Percentiles rank a stretch among this genome's conserved stretches.
phyloP scores from a whole-genome alignment of 2,113 vertebrate genomes.

The Sander lucioperca region DNA sequence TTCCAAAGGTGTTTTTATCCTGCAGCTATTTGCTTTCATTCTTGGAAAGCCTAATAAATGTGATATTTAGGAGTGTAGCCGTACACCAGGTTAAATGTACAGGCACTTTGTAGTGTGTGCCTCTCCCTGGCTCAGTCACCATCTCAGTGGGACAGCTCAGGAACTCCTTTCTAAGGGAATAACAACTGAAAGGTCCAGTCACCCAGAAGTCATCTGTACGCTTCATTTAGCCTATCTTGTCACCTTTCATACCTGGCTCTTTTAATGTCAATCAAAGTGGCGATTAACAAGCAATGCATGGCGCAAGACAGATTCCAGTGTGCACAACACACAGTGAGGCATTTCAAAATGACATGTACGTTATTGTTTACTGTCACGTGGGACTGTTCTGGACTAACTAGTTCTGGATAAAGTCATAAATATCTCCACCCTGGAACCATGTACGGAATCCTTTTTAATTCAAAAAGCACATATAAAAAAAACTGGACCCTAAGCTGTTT shows the following conservation, averaged over 20 bases:
- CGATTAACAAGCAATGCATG: conserved; percentile 19
- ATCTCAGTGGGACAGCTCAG: conserved; percentile 29
- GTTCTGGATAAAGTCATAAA: conserved; percentile 34
- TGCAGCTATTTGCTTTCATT: conserved; percentile 38
- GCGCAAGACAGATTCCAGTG: not conserved
- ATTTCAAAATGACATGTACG: conserved; percentile 15
- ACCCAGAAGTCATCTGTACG: conserved; percentile 51
- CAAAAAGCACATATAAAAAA: not conserved
- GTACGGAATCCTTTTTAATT: not conserved
- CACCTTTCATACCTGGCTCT: conserved; percentile 49
- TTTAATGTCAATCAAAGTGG: conserved; percentile 3
- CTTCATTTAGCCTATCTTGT: conserved; percentile 51
- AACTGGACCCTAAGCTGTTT: not conserved
- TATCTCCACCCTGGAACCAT: not conserved
- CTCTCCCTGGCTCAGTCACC: conserved; percentile 12
- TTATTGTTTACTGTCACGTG: conserved; percentile 12
- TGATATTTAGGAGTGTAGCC: conserved; percentile 8
- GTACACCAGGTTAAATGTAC: conserved; percentile 20
- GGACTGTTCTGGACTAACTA: conserved; percentile 47
- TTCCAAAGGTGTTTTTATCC: conserved; percentile 46
- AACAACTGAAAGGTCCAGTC: conserved; percentile 49
- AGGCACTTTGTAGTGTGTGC: conserved; percentile 4
- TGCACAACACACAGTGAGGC: not conserved
- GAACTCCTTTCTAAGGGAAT: conserved; percentile 24
- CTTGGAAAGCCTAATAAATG: conserved; percentile 1